phyloP scores from a whole-genome alignment of 2,113 vertebrate genomes.

The Donacobius atricapilla region DNA sequence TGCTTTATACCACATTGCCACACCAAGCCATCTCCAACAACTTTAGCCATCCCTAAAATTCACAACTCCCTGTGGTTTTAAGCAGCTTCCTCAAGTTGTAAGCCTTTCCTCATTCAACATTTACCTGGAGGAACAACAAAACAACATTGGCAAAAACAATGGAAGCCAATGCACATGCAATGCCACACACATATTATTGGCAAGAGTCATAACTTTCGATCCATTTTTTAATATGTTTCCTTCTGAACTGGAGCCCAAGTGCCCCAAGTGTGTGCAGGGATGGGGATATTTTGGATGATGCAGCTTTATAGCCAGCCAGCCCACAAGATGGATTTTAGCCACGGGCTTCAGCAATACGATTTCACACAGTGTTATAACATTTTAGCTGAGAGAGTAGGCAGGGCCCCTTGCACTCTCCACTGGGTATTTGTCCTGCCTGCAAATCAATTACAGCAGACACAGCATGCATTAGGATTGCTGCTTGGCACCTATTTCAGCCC shows the following conservation, averaged over 20 bases:
- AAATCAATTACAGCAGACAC: constrained; percentile 72
- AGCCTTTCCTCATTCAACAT: constrained; percentile 30
- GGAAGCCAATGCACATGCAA: background rate
- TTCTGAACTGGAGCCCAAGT: constrained; percentile 22
- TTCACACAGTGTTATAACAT: constrained; percentile 62
- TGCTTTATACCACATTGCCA: background rate
- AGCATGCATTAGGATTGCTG: constrained; percentile 54
- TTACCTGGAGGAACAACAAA: constrained; percentile 50
- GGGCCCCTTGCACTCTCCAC: constrained; percentile 39
- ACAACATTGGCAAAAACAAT: background rate
- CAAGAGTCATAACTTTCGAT: constrained; percentile 31
- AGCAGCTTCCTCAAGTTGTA: background rate
- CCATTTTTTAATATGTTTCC: constrained; percentile 60
- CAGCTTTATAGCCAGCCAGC: background rate
- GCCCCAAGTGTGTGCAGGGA: background rate
- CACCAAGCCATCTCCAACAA: background rate
- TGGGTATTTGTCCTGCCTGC: constrained; percentile 63
- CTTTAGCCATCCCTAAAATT: background rate
- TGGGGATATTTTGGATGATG: background rate
- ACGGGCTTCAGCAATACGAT: constrained; percentile 27
- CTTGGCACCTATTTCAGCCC: constrained; percentile 57
- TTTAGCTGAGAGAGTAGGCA: constrained; percentile 32
- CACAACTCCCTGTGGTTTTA: background rate
- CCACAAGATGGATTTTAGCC: constrained; percentile 27
- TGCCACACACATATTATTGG: constrained; percentile 28